Conservation (phyloP, 2,113 vertebrate species). For the Syngnathus scovelli region DNA sequence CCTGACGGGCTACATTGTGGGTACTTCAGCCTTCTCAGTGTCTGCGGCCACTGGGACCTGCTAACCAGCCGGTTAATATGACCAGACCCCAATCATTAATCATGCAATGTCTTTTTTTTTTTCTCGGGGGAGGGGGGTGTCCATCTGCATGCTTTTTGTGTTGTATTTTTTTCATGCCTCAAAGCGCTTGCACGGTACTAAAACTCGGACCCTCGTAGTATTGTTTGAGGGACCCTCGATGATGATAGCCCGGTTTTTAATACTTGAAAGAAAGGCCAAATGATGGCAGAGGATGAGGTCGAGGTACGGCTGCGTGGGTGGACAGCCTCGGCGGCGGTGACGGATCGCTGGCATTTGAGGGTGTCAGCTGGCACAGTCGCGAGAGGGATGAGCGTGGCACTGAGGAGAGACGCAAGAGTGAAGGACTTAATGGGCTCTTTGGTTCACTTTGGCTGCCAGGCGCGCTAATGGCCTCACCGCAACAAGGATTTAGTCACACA, state of each 20-base stretch:
- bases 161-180: neutral
- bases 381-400: conserved; percentile 70
- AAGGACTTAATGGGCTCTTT: conserved; percentile 70
- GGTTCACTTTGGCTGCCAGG: conserved; percentile 66
- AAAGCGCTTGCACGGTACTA: neutral
- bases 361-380: conserved; percentile 77
- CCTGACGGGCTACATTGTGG: conserved; percentile 52
- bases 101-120: conserved; percentile 65
- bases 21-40: neutral
- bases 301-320: conserved; percentile 52
- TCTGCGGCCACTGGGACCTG: conserved; percentile 61
- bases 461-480: conserved; percentile 69
- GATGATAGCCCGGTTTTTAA: conserved; percentile 5
- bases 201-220: neutral
- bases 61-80: conserved; percentile 92
- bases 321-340: conserved; percentile 68
- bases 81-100: conserved; percentile 90
- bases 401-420: conserved; percentile 58
- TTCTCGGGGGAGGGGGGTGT: neutral
- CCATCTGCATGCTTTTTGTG: neutral
- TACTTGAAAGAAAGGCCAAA: neutral
- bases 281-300: conserved; percentile 12
- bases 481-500: conserved; percentile 14
- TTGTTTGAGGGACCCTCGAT: neutral
- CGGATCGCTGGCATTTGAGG: conserved; percentile 81